Base-by-base conservation (phyloP, 2,888 invertebrate species). In the Nasonovia ribisnigri region DNA sequence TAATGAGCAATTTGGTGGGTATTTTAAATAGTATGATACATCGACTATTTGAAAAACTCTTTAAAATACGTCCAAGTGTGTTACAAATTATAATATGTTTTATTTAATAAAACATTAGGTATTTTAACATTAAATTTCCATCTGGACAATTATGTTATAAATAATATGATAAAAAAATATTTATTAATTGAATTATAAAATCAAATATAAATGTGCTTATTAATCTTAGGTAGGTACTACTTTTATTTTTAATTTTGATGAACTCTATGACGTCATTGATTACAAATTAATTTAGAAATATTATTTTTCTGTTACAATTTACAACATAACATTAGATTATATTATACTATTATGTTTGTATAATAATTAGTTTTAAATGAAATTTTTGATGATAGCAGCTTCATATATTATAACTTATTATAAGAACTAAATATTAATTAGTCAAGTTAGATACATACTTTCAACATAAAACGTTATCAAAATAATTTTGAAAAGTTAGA, bases 261-360 rank as follows among this genome's bases (percentile, higher is more conserved):
- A 90, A 67, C 24, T 46, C 46, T 36, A 46, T 46, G n/a, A 67
- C 43, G 36, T 67, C 46, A 90, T 90, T 48, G 36, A 89, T 89
- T 57, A 51, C 51, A 43, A 57, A 43, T 43, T 57, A 43, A 57
- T 57, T 42, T 57, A 4, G 43, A 48, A 87, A 88, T 42, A 88
- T 42, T 26, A 42, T 26, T 57, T 43, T 89, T 57, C 26, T 57
- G 43, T 54, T 54, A 54, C 51, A 51, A 51, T 8, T 42, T 42
- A 54, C 54, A 36, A 42, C 54, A 42, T 42, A 13, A 57, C 24
- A 57, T 57, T 89, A 43, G 54, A 51, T 88, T 36, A 48, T 46
- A 86, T 43, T 88, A 10, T 36, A 0, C 36, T 46, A 86, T 26
- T 88, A 24, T 51, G 3, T 51, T 51, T 20, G 36, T 51, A 51